Base-by-base conservation (phyloP, 2,113 vertebrate genomes). In the Centropus unirufus region DNA sequence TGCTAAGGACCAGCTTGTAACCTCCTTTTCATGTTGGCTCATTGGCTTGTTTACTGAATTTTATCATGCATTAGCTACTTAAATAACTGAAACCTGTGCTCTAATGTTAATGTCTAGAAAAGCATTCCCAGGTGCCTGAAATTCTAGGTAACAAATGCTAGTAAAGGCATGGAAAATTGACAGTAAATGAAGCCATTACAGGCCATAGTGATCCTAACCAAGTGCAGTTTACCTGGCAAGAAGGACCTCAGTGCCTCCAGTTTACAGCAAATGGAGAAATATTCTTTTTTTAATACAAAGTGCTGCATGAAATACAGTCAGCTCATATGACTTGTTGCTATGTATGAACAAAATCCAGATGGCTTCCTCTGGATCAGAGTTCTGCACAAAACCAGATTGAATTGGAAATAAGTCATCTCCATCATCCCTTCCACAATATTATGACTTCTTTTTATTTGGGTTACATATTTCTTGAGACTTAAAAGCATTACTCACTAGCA, bases 271-370 rank as follows among this genome's bases (percentile, higher is more conserved):
- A 92, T 11, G 7, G n/a, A 1, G 8, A 94, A 83, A 15, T 51
- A 67, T 58, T 78, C 24, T 75, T 82, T 82, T 79, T 79, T 24
- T 17, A 82, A 70, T 70, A 74, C 42, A 54, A 83, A 89, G 8
- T 51, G 55, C 52, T 54, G 24, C 27, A 47, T 39, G 44, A 87
- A 89, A 46, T 22, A 46, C 39, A 67, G 34, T 55, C 47, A 78
- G 34, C 47, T 92, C 52, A 76, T n/a, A 27, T 32, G 83, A 70
- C 42, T 49, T 79, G 15, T 74, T 77, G 22, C 34, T 67, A 39
- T 67, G 86, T 55, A 75, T 29, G 51, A 81, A 89, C 77, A 92
- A 87, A 94, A 84, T 82, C 77, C 87, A 91, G 57, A 87, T 66
- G 59, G 29, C 26, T 57, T 87, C 16, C 21, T 93, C 74, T 87